These are phyloP conservation scores for Probosciger aterrimus DNA, from an alignment of 2,113 vertebrate genomes.

Conservation along the genomic window DNA sequence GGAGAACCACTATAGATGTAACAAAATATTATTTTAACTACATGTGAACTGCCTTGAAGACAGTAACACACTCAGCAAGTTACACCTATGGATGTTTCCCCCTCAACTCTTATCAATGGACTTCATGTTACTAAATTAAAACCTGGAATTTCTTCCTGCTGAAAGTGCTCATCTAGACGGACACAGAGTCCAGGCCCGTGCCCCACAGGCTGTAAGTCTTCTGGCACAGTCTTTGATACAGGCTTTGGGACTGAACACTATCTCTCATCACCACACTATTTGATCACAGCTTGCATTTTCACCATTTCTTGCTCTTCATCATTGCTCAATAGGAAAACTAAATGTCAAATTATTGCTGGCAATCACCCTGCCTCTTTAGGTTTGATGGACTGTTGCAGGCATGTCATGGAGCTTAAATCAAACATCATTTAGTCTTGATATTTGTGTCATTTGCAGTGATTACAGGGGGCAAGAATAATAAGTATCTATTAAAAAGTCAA, in stretches of 20 bases:
- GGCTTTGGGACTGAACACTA: neutral
- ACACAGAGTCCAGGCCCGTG: accelerated
- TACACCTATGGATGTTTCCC: neutral
- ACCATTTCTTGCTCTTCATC: neutral
- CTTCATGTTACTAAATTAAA: neutral
- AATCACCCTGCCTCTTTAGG: neutral
- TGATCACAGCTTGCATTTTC: neutral
- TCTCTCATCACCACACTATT: neutral
- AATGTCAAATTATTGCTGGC: neutral
- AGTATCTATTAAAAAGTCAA: neutral
- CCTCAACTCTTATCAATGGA: neutral
- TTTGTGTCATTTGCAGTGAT: neutral
- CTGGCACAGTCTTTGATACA: neutral
- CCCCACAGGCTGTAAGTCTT: accelerated
- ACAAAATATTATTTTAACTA: neutral
- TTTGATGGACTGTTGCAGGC: neutral
- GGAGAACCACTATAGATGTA: neutral
- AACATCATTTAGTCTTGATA: neutral
- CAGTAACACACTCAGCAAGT: neutral
- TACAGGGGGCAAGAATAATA: neutral
- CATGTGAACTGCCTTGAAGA: neutral
- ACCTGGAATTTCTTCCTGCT: neutral
- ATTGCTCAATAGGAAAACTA: neutral
- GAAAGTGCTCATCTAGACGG: neutral
- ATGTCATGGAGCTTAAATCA: neutral